Evolutionary conservation across 2,797 vertebrate species (phyloP).

Genomic region (Arctocebus calabarensis): DNA sequence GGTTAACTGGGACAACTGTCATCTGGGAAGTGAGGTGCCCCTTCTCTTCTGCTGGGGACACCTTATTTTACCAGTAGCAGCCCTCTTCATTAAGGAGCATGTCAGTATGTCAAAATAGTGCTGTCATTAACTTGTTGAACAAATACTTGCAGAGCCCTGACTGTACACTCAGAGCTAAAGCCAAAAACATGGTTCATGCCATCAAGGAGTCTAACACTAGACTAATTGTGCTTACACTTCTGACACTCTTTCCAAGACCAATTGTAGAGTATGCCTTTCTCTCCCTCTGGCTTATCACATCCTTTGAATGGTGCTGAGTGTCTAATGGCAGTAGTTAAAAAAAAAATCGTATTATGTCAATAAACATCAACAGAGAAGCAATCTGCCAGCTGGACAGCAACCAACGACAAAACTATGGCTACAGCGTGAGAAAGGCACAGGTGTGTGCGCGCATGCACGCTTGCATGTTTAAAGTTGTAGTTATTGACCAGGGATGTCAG

Average conservation of each 20-base stretch:
- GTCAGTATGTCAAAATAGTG: neutral
- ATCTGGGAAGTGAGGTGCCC: neutral
- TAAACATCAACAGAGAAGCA: neutral
- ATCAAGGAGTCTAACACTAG: neutral
- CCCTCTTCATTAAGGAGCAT: neutral
- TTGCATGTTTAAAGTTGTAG: neutral
- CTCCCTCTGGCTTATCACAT: neutral
- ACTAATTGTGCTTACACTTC: neutral
- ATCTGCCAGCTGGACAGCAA: neutral
- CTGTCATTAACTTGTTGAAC: neutral
- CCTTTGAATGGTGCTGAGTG: neutral
- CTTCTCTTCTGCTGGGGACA: neutral
- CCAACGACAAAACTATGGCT: rapidly evolving
- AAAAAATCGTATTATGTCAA: neutral
- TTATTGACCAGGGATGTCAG: neutral
- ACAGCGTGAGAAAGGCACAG: neutral
- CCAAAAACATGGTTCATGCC: neutral
- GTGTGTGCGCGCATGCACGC: rapidly evolving
- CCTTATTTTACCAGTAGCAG: neutral
- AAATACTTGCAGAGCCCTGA: neutral
- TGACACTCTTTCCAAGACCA: neutral
- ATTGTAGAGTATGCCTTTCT: neutral
- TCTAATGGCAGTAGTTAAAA: neutral
- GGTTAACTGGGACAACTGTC: neutral
- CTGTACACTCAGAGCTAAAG: neutral